These are phyloP conservation scores for Clavelina lepadiformis DNA, from an alignment of 23 tunicate genomes.

Conservation along the genomic window DNA sequence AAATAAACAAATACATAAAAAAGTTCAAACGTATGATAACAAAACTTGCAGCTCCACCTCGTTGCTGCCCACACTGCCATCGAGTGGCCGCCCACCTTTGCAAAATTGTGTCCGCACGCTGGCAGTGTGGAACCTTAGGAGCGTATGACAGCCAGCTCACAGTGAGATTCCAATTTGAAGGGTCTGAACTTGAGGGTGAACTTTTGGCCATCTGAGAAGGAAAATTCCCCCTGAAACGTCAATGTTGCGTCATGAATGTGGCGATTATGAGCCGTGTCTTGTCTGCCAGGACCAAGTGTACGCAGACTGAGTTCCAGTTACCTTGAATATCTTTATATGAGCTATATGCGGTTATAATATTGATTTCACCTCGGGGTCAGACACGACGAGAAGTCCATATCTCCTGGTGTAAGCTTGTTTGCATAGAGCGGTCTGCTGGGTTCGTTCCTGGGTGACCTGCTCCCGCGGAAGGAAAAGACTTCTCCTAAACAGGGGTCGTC, in stretches of 20 bases:
- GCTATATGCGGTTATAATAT: not conserved
- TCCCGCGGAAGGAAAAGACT: conserved; percentile 20
- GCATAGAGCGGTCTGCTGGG: conserved; percentile 29
- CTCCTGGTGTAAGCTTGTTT: conserved; percentile 39
- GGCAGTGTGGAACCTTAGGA: too few species aligned
- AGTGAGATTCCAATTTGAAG: conserved; percentile 59
- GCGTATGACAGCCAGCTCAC: conserved; percentile 26
- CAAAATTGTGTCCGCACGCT: too few species aligned
- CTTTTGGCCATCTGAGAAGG: conserved; percentile 41
- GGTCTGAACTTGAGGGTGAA: conserved; percentile 39
- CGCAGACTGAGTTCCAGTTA: too few species aligned
- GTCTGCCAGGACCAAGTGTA: too few species aligned
- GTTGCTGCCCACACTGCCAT: too few species aligned
- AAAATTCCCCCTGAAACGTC: conserved; percentile 39
- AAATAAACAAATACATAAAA: too few species aligned
- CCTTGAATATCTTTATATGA: not conserved
- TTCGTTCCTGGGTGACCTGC: conserved; percentile 29
- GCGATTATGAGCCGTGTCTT: too few species aligned
- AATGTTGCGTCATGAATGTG: not conserved
- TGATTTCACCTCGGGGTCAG: conserved; percentile 23
- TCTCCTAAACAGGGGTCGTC: not conserved
- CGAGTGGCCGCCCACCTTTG: too few species aligned
- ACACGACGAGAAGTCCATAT: conserved; percentile 33
- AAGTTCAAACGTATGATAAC: too few species aligned
- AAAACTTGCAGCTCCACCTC: too few species aligned